A percentile compares a stretch with the other conserved stretches of the same genome.
Conservation (phyloP, 2,113 vertebrate species). For the Perca flavescens region DNA sequence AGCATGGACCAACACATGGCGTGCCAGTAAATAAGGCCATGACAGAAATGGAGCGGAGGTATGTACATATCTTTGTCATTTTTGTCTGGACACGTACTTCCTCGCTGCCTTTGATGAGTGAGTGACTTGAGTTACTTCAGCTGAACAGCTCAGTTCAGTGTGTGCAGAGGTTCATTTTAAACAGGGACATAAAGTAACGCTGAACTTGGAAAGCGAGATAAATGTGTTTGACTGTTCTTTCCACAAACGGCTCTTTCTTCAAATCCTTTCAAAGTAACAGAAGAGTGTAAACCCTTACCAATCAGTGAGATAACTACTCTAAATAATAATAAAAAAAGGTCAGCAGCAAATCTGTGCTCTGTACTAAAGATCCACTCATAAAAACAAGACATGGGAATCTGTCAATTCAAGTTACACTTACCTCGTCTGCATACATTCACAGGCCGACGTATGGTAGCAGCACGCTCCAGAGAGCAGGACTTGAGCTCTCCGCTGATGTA, state of each 20-base stretch:
- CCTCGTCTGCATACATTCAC: constrained; percentile 90
- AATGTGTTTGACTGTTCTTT: constrained; percentile 18
- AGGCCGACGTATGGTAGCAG: constrained; percentile 89
- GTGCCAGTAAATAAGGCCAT: constrained; percentile 12
- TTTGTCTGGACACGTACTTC: constrained; percentile 36
- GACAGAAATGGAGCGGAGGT: constrained; percentile 18
- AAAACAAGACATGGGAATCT: background rate
- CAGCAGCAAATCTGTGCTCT: background rate
- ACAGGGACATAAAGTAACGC: background rate
- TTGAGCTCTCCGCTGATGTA: constrained; percentile 91
- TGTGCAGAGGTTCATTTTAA: constrained; percentile 4
- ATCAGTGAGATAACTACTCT: background rate
- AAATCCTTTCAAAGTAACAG: constrained; percentile 8
- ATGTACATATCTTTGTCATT: constrained; percentile 36
- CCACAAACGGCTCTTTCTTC: constrained; percentile 20
- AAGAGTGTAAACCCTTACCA: background rate
- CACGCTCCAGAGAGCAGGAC: constrained; percentile 87
- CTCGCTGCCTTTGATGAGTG: background rate
- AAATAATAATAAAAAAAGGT: constrained; percentile 14
- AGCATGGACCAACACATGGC: background rate
- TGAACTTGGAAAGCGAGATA: constrained; percentile 8
- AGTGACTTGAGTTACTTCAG: constrained; percentile 19
- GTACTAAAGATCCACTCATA: background rate
- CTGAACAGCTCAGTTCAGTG: background rate
- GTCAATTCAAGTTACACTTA: constrained; percentile 53